Evolutionary conservation across 2,888 invertebrate species (phyloP).

Genomic region (Encarsia formosa): DNA sequence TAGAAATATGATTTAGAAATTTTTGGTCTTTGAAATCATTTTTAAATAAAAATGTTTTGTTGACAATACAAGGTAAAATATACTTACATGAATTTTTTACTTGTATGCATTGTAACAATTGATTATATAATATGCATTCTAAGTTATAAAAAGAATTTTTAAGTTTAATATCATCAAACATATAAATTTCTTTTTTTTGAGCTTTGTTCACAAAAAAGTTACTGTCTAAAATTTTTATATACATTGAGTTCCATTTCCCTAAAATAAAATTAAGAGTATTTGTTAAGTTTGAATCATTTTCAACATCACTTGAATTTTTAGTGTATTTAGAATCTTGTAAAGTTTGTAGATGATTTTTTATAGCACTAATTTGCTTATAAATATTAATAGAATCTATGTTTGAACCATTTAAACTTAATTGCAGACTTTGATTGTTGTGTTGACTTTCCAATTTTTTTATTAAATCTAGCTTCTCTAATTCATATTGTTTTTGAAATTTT

Average conservation of each 20-base stretch:
- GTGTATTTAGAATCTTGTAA: constrained; percentile 38
- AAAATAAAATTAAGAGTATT: constrained; percentile 40
- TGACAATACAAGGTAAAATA: constrained; percentile 35
- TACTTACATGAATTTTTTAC: constrained; percentile 33
- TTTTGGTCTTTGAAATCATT: constrained; percentile 5
- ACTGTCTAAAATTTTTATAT: constrained; percentile 32
- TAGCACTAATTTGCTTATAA: constrained; percentile 42
- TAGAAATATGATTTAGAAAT: background rate
- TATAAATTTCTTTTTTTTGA: constrained; percentile 37
- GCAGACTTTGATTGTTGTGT: constrained; percentile 34
- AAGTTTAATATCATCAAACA: constrained; percentile 29
- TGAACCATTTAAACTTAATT: constrained; percentile 33
- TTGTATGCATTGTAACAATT: background rate
- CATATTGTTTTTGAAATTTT: constrained; percentile 37
- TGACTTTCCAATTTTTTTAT: constrained; percentile 39
- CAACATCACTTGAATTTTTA: constrained; percentile 28
- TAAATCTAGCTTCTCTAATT: constrained; percentile 41
- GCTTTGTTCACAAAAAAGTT: constrained; percentile 32
- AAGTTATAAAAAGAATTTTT: constrained; percentile 22
- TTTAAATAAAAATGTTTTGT: constrained; percentile 30
- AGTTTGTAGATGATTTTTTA: constrained; percentile 42
- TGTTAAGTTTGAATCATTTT: constrained; percentile 36
- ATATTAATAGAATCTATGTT: constrained; percentile 39
- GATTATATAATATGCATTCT: background rate
- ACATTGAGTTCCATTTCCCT: constrained; percentile 36